phyloP scores from a whole-genome alignment of 2,113 vertebrate species.

The Ochotona curzoniae region DNA sequence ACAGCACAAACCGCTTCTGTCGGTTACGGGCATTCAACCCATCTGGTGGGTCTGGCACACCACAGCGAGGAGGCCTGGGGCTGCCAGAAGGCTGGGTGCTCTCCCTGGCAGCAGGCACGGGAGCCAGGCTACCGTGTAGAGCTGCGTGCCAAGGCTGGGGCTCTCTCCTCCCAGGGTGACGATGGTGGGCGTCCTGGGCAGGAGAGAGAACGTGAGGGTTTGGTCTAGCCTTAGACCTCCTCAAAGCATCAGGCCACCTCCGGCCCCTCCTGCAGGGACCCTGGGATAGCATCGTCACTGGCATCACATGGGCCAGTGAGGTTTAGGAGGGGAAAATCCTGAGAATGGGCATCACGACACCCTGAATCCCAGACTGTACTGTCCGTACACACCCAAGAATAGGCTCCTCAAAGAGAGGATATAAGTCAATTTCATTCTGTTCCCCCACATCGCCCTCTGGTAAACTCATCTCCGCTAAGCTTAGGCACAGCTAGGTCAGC shows the following conservation, averaged over 20 bases:
- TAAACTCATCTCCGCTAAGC: not conserved
- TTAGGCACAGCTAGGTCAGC: not conserved
- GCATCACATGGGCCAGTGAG: not conserved
- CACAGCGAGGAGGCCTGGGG: conserved; percentile 90
- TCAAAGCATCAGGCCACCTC: not conserved
- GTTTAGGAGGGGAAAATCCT: not conserved
- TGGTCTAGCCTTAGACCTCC: not conserved
- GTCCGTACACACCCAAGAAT: not conserved
- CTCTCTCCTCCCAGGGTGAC: conserved; percentile 23
- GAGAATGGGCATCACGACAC: not conserved
- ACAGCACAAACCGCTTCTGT: conserved; percentile 92
- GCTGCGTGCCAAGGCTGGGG: not conserved
- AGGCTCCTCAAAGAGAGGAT: not conserved
- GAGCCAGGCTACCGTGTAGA: conserved; percentile 11
- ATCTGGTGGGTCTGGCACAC: conserved; percentile 88
- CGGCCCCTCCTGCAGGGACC: not conserved
- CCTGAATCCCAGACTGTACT: not conserved
- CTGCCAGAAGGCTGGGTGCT: fast-evolving
- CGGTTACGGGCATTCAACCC: conserved; percentile 83
- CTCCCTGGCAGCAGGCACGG: conserved; percentile 48
- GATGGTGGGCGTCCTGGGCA: conserved; percentile 29
- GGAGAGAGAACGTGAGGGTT: not conserved
- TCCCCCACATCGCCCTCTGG: not conserved
- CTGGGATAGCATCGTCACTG: not conserved
- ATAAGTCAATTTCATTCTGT: not conserved